These are phyloP conservation scores for Hyperoplus immaculatus DNA, from an alignment of 2,797 vertebrate species.

Conservation along the genomic window DNA sequence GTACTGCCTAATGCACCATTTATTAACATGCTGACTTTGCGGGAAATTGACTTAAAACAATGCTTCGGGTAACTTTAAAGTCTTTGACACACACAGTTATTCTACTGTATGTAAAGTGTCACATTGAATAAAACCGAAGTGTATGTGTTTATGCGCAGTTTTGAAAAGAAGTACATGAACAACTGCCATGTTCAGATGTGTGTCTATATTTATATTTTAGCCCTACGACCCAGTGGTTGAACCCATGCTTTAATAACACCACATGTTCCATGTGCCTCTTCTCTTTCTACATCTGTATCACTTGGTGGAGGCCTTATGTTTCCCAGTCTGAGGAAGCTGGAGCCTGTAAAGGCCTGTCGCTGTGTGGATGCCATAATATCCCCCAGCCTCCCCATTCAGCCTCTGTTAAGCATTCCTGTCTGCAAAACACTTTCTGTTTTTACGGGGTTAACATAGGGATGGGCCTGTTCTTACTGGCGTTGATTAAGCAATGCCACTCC, in stretches of 20 bases:
- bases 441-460: constrained; percentile 55
- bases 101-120: too few relatives aligned
- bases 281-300: constrained; percentile 16
- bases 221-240: not conserved
- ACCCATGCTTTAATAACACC: constrained; percentile 22
- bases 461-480: constrained; percentile 55
- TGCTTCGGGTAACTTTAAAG: too few relatives aligned
- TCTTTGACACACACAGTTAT: too few relatives aligned
- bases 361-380: constrained; percentile 55
- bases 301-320: constrained; percentile 11
- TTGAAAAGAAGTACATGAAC: not conserved
- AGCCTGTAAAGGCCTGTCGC: constrained; percentile 44
- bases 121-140: too few relatives aligned
- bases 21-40: not conserved
- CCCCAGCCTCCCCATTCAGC: constrained; percentile 26
- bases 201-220: constrained; percentile 6
- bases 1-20: not conserved
- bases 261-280: not conserved
- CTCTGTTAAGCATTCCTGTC: constrained; percentile 65
- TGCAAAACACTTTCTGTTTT: constrained; percentile 69
- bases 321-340: constrained; percentile 22
- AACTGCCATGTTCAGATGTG: not conserved
- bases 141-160: not conserved
- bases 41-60: too few relatives aligned
- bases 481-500: constrained; percentile 58